Evolutionary conservation across 2,113 vertebrate genomes (phyloP).

Genomic region (Pungitius pungitius): DNA sequence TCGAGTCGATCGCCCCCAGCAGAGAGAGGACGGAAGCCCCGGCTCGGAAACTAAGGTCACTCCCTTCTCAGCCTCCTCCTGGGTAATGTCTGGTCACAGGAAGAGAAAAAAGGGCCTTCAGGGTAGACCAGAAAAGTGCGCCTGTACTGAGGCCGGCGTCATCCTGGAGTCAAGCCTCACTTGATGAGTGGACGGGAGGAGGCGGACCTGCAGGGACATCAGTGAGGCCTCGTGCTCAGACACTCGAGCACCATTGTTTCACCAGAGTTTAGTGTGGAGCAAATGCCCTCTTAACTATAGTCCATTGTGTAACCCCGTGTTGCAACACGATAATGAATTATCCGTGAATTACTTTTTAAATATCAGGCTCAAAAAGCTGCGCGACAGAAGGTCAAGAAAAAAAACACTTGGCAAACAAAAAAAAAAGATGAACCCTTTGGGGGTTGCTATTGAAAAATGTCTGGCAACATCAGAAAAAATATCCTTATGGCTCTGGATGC

Average conservation of each 20-base stretch:
- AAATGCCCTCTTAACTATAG: background rate
- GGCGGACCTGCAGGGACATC: background rate
- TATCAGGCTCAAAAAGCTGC: background rate
- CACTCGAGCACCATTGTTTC: background rate
- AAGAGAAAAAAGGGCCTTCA: background rate
- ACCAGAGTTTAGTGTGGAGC: background rate
- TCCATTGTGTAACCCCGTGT: background rate
- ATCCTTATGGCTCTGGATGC: slow-evolving; percentile 24
- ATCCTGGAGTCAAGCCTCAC: background rate
- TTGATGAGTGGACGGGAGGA: background rate
- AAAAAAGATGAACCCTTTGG: background rate
- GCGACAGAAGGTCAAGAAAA: background rate
- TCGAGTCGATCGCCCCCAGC: background rate
- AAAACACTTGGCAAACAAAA: slow-evolving; percentile 18
- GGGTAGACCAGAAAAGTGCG: background rate
- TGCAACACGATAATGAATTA: background rate
- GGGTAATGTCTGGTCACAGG: background rate
- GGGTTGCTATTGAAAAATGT: background rate
- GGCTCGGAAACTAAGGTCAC: background rate
- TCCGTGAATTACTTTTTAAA: background rate
- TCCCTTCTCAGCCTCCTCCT: background rate
- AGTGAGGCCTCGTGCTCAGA: background rate
- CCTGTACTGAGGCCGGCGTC: background rate
- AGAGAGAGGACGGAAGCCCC: background rate
- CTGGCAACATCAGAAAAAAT: slow-evolving; percentile 32